phyloP scores from a whole-genome alignment of 2,888 invertebrate genomes.

The Andrena haemorrhoa region DNA sequence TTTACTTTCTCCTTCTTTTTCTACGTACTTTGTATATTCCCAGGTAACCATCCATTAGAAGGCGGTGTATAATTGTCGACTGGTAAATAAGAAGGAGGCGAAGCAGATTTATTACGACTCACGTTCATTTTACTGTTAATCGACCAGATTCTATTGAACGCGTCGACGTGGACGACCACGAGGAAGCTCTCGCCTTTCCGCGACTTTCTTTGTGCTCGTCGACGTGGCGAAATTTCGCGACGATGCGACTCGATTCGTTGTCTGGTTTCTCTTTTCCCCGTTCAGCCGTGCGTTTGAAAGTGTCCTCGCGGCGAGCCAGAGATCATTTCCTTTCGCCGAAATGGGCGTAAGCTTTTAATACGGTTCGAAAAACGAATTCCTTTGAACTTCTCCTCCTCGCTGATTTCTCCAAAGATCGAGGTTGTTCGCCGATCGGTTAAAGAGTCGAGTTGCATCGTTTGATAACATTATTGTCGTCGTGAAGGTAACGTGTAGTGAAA shows the following conservation, averaged over 20 bases:
- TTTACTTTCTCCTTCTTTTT: slow-evolving; percentile 77
- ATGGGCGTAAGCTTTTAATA: too few species aligned
- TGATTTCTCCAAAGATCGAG: neutral
- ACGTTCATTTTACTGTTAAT: slow-evolving; percentile 73
- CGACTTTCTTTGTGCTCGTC: slow-evolving; percentile 30
- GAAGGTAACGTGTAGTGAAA: slow-evolving; percentile 72
- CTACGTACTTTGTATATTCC: slow-evolving; percentile 79
- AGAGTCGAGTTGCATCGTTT: slow-evolving; percentile 64
- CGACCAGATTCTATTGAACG: slow-evolving; percentile 73
- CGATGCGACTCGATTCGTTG: slow-evolving; percentile 73
- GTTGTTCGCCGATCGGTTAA: slow-evolving; percentile 4
- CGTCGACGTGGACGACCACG: slow-evolving; percentile 41
- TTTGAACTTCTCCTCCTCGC: neutral
- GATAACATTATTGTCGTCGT: slow-evolving; percentile 75
- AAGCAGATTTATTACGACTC: slow-evolving; percentile 65
- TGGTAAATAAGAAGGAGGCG: slow-evolving; percentile 53
- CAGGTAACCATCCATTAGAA: slow-evolving; percentile 54
- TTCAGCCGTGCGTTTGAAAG: neutral
- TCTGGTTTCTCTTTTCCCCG: neutral
- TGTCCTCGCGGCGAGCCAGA: neutral
- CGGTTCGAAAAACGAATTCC: neutral
- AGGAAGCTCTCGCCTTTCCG: too few species aligned
- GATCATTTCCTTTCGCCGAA: neutral
- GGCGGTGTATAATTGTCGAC: slow-evolving; percentile 69
- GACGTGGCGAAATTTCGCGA: slow-evolving; percentile 40